Evolutionary conservation across 2,888 invertebrate species (phyloP).

Genomic region (Fabriciana adippe): DNA sequence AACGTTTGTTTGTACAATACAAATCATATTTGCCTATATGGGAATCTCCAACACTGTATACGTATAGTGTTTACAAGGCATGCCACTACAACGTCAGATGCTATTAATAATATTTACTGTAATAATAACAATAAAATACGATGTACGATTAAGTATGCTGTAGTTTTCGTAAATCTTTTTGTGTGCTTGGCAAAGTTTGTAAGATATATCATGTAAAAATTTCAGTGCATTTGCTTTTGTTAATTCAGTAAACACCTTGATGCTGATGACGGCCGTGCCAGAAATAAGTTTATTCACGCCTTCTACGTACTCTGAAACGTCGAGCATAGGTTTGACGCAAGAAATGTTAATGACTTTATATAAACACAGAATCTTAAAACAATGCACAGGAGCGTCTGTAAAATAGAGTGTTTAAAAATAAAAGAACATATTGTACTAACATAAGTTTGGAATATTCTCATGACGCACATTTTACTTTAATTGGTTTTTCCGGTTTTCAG

Average conservation of each 20-base stretch:
- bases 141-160: not conserved
- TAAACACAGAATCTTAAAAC: conserved; percentile 42
- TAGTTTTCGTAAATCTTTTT: not conserved
- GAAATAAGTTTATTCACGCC: conserved; percentile 70
- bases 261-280: conserved; percentile 59
- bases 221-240: conserved; percentile 44
- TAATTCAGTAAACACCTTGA: conserved; percentile 59
- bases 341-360: conserved; percentile 64
- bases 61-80: too few relatives aligned
- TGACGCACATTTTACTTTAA: not conserved
- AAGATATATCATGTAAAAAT: conserved; percentile 13
- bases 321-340: conserved; percentile 63
- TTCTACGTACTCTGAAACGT: conserved; percentile 55
- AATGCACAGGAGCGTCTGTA: conserved; percentile 15
- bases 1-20: too few relatives aligned
- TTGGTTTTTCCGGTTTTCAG: not conserved
- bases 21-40: too few relatives aligned
- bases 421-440: conserved; percentile 2
- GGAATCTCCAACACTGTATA: too few relatives aligned
- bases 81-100: too few relatives aligned
- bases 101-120: too few relatives aligned
- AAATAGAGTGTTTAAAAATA: not conserved
- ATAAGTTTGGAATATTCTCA: conserved; percentile 4
- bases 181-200: not conserved
- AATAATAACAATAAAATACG: too few relatives aligned